Conservation (phyloP, 1,140 invertebrate genomes). For the Gonioctena quinquepunctata region DNA sequence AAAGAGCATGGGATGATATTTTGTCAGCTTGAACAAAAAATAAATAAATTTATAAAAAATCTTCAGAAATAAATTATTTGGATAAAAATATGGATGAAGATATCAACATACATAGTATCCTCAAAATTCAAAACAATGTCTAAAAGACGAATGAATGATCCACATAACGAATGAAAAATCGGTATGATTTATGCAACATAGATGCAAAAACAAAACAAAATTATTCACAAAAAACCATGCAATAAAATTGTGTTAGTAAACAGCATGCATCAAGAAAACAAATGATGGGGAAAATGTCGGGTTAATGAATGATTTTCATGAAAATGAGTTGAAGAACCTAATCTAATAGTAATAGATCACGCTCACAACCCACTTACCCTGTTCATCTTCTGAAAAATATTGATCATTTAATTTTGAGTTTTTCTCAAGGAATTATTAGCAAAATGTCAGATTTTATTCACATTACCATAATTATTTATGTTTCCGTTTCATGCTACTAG, state of each 20-base stretch:
- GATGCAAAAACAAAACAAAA: slow-evolving; percentile 1
- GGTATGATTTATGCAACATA: background rate
- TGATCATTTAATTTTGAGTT: slow-evolving; percentile 25
- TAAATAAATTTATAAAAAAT: too few species aligned
- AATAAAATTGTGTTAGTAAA: background rate
- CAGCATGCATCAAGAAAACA: background rate
- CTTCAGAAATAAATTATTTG: too few species aligned
- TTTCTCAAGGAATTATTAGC: background rate
- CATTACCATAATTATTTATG: too few species aligned
- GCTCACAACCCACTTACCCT: slow-evolving; percentile 52
- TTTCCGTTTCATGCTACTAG: too few species aligned
- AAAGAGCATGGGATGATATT: too few species aligned
- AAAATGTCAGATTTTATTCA: slow-evolving; percentile 9
- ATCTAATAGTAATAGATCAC: slow-evolving; percentile 39
- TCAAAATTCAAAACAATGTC: background rate
- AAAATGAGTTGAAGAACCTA: slow-evolving; percentile 34
- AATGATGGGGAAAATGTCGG: background rate
- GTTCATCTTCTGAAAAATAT: slow-evolving; percentile 52
- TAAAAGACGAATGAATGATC: too few species aligned
- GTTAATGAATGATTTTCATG: background rate
- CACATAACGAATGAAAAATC: background rate
- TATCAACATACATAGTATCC: too few species aligned
- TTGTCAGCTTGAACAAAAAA: too few species aligned
- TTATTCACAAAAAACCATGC: slow-evolving; percentile 8
- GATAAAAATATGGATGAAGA: too few species aligned